These are phyloP conservation scores for Eudasyphora cyanicolor DNA, from an alignment of 2,888 invertebrate genomes.

Conservation along the genomic window DNA sequence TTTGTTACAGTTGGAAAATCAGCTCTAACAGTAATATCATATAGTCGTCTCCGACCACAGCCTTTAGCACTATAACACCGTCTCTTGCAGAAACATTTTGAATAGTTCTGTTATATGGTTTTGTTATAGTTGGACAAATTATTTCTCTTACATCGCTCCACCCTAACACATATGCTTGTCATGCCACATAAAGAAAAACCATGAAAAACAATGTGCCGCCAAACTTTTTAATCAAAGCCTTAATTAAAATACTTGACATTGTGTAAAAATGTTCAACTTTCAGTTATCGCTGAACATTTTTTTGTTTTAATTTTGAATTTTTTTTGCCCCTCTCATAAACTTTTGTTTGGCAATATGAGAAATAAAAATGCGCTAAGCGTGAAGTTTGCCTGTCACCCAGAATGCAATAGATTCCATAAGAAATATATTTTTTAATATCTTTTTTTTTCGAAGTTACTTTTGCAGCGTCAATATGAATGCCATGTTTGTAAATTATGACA, in stretches of 20 bases:
- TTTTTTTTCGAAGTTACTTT: neutral
- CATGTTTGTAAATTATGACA: neutral
- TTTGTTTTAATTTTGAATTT: neutral
- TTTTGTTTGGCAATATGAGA: neutral
- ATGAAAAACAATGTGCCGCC: neutral
- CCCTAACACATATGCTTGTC: neutral
- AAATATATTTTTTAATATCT: neutral
- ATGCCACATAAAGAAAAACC: neutral
- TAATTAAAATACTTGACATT: conserved; percentile 44
- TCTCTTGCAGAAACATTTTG: neutral
- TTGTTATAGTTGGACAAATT: too few relatives aligned
- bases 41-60: too few relatives aligned
- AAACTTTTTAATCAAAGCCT: conserved; percentile 22
- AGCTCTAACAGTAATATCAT: too few relatives aligned
- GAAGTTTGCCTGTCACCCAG: neutral
- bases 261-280: neutral
- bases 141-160: neutral
- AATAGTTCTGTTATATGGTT: too few relatives aligned
- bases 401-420: neutral
- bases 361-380: too few relatives aligned
- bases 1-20: too few relatives aligned
- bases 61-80: too few relatives aligned
- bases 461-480: neutral
- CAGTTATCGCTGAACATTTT: neutral
- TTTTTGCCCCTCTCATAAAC: neutral